Evolutionary conservation across 2,888 invertebrate genomes (phyloP).

Genomic region (Lepeophtheirus nordmannii): DNA sequence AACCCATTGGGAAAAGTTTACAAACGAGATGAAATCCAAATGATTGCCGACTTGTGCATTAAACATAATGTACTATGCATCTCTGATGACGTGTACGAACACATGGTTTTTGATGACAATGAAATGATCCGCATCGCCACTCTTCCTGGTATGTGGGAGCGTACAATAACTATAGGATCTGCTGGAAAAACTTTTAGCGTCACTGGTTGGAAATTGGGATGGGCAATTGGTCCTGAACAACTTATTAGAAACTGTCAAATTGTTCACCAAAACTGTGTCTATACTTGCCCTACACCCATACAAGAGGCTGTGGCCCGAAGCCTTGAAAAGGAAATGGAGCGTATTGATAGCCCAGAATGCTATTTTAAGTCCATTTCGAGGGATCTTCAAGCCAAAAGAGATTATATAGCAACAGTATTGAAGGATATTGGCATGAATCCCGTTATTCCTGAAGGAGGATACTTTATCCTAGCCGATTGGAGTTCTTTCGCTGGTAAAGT

Average conservation of each 20-base stretch:
- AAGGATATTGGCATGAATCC: constrained; percentile 68
- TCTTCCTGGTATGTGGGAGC: constrained; percentile 91
- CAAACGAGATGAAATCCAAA: constrained; percentile 47
- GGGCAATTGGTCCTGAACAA: constrained; percentile 77
- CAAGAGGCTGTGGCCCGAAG: constrained; percentile 41
- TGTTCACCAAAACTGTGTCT: constrained; percentile 85
- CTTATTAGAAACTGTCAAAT: constrained; percentile 60
- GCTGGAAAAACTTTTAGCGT: constrained; percentile 96
- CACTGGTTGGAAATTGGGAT: constrained; percentile 92
- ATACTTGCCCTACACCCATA: constrained; percentile 73
- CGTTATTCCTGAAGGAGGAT: constrained; percentile 86
- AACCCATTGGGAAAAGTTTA: constrained; percentile 93
- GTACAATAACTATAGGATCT: constrained; percentile 89
- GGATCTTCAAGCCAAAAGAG: constrained; percentile 59
- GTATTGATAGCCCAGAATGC: constrained; percentile 55
- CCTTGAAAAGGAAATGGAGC: constrained; percentile 65
- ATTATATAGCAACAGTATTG: constrained; percentile 57
- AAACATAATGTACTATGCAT: constrained; percentile 81
- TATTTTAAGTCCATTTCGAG: constrained; percentile 46
- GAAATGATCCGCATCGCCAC: constrained; percentile 44
- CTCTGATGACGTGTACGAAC: constrained; percentile 96
- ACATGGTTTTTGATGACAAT: constrained; percentile 77
- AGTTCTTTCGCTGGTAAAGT: constrained; percentile 51
- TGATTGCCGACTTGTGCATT: constrained; percentile 72
- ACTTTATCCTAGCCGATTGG: constrained; percentile 92